Conservation (phyloP, 2,888 invertebrate species). For the Orchesella flavescens region DNA sequence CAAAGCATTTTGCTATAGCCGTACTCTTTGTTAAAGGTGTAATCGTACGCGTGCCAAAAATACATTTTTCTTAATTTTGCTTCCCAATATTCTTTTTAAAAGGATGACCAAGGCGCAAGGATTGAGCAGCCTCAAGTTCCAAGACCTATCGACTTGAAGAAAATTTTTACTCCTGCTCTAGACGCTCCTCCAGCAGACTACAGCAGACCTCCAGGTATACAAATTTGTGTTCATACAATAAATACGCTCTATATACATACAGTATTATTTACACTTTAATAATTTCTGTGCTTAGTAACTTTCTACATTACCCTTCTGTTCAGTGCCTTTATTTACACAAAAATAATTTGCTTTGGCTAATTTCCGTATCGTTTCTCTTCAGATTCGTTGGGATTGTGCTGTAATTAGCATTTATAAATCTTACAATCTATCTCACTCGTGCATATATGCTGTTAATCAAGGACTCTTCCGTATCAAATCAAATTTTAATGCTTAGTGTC, state of each 20-base stretch:
- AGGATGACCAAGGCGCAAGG: constrained; percentile 60
- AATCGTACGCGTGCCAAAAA: no score
- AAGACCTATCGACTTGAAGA: constrained; percentile 82
- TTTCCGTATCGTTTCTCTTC: constrained; percentile 43
- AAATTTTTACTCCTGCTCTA: constrained; percentile 90
- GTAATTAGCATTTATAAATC: no score
- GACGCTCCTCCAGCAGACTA: constrained; percentile 83
- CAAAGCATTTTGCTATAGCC: neutral
- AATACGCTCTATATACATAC: no score
- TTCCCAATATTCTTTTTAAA: constrained; percentile 32
- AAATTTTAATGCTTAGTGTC: no score
- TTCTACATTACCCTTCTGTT: neutral
- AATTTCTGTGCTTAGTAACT: constrained; percentile 61
- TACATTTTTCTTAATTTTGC: neutral
- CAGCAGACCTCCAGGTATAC: constrained; percentile 73
- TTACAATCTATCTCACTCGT: no score
- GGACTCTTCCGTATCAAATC: no score
- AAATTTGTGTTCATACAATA: no score
- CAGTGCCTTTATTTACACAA: neutral
- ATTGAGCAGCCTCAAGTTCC: constrained; percentile 54
- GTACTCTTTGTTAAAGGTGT: no score
- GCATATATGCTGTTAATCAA: no score
- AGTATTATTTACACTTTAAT: no score
- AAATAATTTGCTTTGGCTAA: constrained; percentile 45
- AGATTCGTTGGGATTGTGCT: no score